Percentiles rank a stretch among this genome's conserved stretches.
Evolutionary conservation across 2,888 invertebrate species (phyloP).

Genomic region (Drosophila antonietae): DNA sequence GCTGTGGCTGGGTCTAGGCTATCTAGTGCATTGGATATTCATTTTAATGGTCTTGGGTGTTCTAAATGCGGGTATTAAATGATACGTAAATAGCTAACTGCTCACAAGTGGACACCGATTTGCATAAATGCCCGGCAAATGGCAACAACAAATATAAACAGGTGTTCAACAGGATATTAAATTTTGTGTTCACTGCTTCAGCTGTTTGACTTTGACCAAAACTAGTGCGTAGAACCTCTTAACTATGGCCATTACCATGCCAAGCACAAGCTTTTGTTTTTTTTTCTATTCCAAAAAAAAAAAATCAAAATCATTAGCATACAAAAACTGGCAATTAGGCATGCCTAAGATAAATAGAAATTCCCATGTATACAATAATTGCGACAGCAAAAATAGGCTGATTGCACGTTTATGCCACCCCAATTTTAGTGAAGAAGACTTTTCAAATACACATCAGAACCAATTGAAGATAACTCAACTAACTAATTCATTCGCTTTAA

Average conservation of each 20-base stretch:
- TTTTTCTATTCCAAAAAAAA: conserved; percentile 18
- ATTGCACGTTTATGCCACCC: background rate
- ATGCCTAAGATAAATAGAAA: conserved; percentile 29
- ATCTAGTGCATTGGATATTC: conserved; percentile 54
- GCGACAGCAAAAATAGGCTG: conserved; percentile 3
- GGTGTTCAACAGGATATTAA: conserved; percentile 78
- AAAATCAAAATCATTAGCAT: conserved; percentile 55
- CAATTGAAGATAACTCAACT: background rate
- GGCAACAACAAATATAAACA: conserved; percentile 55
- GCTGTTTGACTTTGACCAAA: conserved; percentile 20
- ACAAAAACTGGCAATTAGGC: conserved; percentile 53
- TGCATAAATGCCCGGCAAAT: conserved; percentile 53
- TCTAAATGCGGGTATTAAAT: conserved; percentile 68
- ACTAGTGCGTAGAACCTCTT: conserved; percentile 60
- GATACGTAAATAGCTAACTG: conserved; percentile 61
- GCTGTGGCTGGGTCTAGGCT: conserved; percentile 25
- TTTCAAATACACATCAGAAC: background rate
- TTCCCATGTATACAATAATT: conserved; percentile 8
- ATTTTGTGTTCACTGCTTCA: conserved; percentile 22
- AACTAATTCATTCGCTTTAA: background rate
- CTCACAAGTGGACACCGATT: conserved; percentile 48
- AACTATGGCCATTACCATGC: conserved; percentile 56
- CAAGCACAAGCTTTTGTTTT: conserved; percentile 35
- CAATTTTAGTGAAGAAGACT: background rate
- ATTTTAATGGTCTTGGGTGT: conserved; percentile 72